Evolutionary conservation across 2,113 vertebrate species (phyloP), one percentile per base, ranked within the genome.

Genomic region (Genyomyrus donnyi): DNA sequence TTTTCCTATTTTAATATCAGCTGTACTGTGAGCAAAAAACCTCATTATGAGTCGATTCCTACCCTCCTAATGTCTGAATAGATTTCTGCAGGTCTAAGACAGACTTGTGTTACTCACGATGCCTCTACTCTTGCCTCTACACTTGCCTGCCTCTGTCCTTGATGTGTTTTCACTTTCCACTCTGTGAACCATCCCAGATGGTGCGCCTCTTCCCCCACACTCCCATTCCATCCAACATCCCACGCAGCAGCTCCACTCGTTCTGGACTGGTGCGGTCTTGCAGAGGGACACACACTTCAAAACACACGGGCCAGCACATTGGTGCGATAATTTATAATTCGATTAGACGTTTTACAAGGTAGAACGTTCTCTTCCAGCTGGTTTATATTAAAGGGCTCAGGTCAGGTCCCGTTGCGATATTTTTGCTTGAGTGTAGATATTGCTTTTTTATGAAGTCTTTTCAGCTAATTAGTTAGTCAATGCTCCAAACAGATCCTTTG

Each of bases 101-200:
- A 27, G 46, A 27, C 84, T 50, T n/a, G 19, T 7, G 24, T 19
- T 17, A 24, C 84, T 86, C 84, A 86, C 2, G 11, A 49, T 21
- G 48, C 48, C 84, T 86, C 84, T 50, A 15, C 48, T 31, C 84
- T 86, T 21, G 48, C 48, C 84, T 86, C 84, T 50, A 15, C 48
- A 86, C 84, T 86, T 49, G 45, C 84, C 17, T 50, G 84, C 84
- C 35, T 88, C 53, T 31, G 31, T 84, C 50, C 49, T 83, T n/a
- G 17, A 80, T 83, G 88, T 42, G 31, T 80, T 46, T 45, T 39
- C 49, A 50, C 89, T 80, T 56, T 45, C 50, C 49, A 35, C 89
- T 7, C 50, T 46, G 50, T 46, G 74, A 56, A 85, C 21, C 77
- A 27, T 15, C 80, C 50, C 89, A 85, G 89, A 89, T 85, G 77